Conservation (phyloP, 2,888 invertebrate species). For the Drosophila neonasuta region DNA sequence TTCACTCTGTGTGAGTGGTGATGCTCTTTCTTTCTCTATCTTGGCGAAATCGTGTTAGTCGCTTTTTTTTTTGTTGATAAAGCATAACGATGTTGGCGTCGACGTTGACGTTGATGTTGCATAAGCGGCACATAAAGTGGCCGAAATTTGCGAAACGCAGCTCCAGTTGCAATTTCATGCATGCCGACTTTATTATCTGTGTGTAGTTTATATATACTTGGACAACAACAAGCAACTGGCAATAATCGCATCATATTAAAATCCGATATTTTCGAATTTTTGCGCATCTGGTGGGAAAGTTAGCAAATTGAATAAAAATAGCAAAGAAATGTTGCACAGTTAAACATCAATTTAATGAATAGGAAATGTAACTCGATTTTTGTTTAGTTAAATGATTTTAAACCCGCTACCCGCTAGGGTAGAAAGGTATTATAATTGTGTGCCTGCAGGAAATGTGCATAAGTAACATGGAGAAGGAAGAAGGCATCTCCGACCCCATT, state of each 20-base stretch:
- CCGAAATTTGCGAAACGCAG: conserved; percentile 76
- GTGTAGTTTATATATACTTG: conserved; percentile 11
- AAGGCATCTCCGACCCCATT: too few relatives aligned
- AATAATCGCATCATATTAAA: not conserved
- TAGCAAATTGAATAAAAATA: conserved; percentile 32
- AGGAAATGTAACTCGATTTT: not conserved
- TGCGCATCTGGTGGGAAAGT: conserved; percentile 49
- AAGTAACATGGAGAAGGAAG: too few relatives aligned
- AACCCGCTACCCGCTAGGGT: too few relatives aligned
- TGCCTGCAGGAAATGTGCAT: too few relatives aligned
- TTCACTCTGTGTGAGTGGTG: not conserved
- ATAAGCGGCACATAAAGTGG: conserved; percentile 67
- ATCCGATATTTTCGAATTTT: conserved; percentile 32
- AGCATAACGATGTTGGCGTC: conserved; percentile 59
- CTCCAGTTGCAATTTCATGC: conserved; percentile 75
- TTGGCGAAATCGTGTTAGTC: conserved; percentile 48
- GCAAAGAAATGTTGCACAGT: conserved; percentile 27
- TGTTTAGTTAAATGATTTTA: not conserved
- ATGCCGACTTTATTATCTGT: conserved; percentile 52
- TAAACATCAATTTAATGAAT: not conserved
- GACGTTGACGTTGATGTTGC: conserved; percentile 42
- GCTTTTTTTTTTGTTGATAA: conserved; percentile 55
- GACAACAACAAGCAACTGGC: conserved; percentile 27
- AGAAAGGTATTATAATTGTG: too few relatives aligned
- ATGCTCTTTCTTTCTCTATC: not conserved